These are phyloP conservation scores for Neosilurus hyrtlii DNA, from an alignment of 2,797 vertebrate genomes.

Conservation along the genomic window DNA sequence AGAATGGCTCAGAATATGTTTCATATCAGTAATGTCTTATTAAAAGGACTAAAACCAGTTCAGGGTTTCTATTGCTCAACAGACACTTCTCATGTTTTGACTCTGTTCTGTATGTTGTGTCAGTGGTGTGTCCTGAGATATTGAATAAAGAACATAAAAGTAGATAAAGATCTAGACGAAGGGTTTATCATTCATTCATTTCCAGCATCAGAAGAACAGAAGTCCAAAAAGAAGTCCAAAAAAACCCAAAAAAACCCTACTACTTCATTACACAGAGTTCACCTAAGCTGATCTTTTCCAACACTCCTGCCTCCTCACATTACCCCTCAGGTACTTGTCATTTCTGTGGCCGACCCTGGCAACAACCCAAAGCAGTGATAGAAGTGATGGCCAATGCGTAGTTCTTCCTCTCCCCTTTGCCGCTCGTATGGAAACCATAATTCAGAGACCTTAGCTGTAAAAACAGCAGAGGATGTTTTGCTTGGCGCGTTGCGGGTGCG, in stretches of 20 bases:
- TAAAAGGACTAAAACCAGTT: neutral
- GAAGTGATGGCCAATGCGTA: constrained; percentile 59
- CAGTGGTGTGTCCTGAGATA: neutral
- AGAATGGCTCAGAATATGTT: neutral
- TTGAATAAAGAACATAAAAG: no score
- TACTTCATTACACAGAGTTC: neutral
- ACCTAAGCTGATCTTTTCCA: constrained; percentile 7
- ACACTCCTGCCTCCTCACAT: constrained; percentile 46
- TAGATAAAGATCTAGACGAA: neutral
- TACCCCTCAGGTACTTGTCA: constrained; percentile 51
- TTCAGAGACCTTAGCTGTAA: constrained; percentile 71
- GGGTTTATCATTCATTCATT: neutral
- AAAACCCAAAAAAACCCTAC: neutral
- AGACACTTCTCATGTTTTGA: neutral
- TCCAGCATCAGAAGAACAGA: neutral
- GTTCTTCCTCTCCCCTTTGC: constrained; percentile 52
- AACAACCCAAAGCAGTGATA: constrained; percentile 62
- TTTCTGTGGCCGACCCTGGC: constrained; percentile 39
- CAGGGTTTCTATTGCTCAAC: neutral
- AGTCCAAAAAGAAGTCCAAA: neutral
- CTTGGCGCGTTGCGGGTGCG: constrained; percentile 69
- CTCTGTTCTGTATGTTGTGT: neutral
- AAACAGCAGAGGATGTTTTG: constrained; percentile 79
- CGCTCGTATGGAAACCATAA: constrained; percentile 71
- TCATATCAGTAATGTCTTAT: neutral